These are phyloP conservation scores for Ceratina australensis DNA, from an alignment of 1,140 invertebrate genomes.

Conservation along the genomic window DNA sequence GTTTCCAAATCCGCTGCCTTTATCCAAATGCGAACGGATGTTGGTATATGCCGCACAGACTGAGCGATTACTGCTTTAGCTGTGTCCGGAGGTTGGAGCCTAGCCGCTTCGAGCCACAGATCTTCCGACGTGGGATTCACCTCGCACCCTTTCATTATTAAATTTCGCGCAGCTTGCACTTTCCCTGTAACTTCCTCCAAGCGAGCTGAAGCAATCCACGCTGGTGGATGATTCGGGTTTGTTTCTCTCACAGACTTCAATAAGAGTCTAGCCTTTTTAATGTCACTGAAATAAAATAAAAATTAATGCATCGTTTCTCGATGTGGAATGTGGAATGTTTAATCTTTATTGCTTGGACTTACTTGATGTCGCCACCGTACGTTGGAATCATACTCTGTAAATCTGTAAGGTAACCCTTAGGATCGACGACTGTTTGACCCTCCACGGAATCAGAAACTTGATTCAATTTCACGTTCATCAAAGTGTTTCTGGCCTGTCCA, in stretches of 20 bases:
- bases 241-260: conserved; percentile 99
- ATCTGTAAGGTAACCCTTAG: conserved; percentile 99
- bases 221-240: conserved; percentile 99
- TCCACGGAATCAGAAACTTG: conserved; percentile 99
- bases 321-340: neutral
- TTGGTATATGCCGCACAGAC: conserved; percentile 91
- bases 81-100: conserved; percentile 96
- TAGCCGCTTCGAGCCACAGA: conserved; percentile 97
- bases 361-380: conserved; percentile 98
- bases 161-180: conserved; percentile 96
- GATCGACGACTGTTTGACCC: conserved; percentile 99
- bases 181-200: conserved; percentile 99
- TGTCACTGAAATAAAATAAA: conserved; percentile 84
- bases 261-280: conserved; percentile 98
- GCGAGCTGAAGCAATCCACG: conserved; percentile 99
- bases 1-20: conserved; percentile 98
- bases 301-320: conserved; percentile 24
- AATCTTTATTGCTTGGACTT: conserved; percentile 55
- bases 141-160: conserved; percentile 98
- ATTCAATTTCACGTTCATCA: conserved; percentile 99
- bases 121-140: conserved; percentile 99
- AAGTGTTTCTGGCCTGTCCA: conserved; percentile 98
- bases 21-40: conserved; percentile 98
- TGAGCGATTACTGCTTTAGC: conserved; percentile 96
- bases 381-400: conserved; percentile 99